Conservation (phyloP, 2,888 invertebrate genomes). For the Atrina japonica region DNA sequence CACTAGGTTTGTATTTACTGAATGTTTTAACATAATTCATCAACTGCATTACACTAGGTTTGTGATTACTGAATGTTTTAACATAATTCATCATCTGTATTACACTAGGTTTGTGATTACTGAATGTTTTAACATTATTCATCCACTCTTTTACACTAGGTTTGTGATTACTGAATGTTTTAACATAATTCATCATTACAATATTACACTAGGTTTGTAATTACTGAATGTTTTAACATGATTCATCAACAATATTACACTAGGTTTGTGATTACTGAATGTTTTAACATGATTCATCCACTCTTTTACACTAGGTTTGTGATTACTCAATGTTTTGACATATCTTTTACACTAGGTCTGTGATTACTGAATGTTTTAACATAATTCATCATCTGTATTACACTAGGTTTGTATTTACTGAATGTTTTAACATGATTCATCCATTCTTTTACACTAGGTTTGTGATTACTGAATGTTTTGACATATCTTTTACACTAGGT, state of each 20-base stretch:
- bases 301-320: constrained; percentile 96
- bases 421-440: no score
- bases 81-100: not conserved
- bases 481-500: no score
- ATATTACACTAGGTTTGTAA: constrained; percentile 89
- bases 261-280: constrained; percentile 85
- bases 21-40: not conserved
- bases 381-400: constrained; percentile 80
- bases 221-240: no score
- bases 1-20: constrained; percentile 87
- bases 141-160: constrained; percentile 89
- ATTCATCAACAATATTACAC: constrained; percentile 85
- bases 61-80: not conserved
- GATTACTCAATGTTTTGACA: not conserved
- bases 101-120: constrained; percentile 89
- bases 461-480: constrained; percentile 2
- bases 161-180: constrained; percentile 77
- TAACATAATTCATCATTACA: not conserved
- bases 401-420: constrained; percentile 87
- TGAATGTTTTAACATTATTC: not conserved
- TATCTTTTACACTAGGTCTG: constrained; percentile 89
- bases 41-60: constrained; percentile 98
- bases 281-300: constrained; percentile 83
- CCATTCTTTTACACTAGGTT: constrained; percentile 98
- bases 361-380: not conserved